Base-by-base conservation (phyloP, 1,140 invertebrate species). In the Campoletis sonorensis region DNA sequence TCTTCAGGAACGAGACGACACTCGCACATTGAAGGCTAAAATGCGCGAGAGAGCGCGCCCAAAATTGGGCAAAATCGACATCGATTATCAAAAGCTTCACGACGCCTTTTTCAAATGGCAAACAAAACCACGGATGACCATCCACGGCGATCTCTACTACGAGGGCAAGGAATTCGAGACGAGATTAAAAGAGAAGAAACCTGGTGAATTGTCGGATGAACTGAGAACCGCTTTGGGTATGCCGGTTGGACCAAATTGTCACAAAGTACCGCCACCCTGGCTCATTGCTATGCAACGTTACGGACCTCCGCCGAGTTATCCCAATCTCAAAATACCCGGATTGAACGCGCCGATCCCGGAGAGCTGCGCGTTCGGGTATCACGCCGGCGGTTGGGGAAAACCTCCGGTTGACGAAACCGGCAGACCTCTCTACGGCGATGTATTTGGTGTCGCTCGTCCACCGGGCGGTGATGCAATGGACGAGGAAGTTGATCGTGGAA, bases 81-180 rank as follows among this genome's bases (percentile, higher is more conserved):
- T 99, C 86, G 99, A 99, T 92, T 99, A 99, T 91, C 98, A 99
- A 91, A 99, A 99, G 89, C 92, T 99, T 40, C 99, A 99, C 87
- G 99, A 99, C 90, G 99, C 99, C 0, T 99, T 99, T 92, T 99
- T 99, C 93, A 96, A 95, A 89, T 99, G 98, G 98, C 99, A 99
- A 91, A 99, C 98, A 0, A 99, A 99, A 92, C 99, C 99, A 0
- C 95, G 96, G 84, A 98, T 99, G 97, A 99, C 98, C 0, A 99
- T 99, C 87, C 99, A 99, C 91, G 99, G 99, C 18, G 99, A 99
- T 93, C 92, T 99, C 0, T 99, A 99, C 91, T 99, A 99, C 92
- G 99, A 99, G 92, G 99, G 99, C n/a, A 99, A 99, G 91, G 99
- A 99, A 91, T 99, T 99, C 92, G 99, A 99, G 91, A 99, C 98